phyloP scores from a whole-genome alignment of 2,797 vertebrate species.

The Bucorvus abyssinicus region DNA sequence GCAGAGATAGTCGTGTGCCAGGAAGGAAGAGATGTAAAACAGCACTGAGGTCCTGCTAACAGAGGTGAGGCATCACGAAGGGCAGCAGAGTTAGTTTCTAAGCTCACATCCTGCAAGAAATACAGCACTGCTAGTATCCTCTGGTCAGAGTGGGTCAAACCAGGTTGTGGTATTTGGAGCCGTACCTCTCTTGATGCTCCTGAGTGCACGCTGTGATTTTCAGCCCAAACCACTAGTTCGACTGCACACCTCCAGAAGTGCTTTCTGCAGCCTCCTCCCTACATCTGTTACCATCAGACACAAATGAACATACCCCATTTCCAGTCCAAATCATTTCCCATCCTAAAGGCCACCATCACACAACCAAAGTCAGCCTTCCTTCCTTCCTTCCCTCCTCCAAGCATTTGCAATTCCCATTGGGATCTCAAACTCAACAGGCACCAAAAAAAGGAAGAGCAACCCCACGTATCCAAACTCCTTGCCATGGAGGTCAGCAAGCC shows the following conservation, averaged over 20 bases:
- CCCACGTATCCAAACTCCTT: background rate
- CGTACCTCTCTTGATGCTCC: accelerated
- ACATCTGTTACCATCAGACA: background rate
- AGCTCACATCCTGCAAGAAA: background rate
- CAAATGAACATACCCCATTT: background rate
- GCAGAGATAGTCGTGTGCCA: background rate
- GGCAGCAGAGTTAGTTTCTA: background rate
- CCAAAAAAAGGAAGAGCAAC: background rate
- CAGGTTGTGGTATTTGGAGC: accelerated
- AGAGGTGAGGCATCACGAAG: accelerated
- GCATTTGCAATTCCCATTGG: background rate
- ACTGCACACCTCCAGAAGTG: background rate
- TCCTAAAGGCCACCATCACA: background rate
- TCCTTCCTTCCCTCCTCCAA: background rate
- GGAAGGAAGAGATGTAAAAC: background rate
- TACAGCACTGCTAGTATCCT: background rate
- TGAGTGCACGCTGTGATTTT: accelerated
- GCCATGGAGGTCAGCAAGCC: background rate
- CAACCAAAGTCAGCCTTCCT: background rate
- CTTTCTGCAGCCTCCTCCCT: background rate
- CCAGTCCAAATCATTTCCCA: background rate
- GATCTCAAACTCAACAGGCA: background rate
- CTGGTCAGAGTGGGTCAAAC: background rate
- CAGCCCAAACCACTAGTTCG: background rate
- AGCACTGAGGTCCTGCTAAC: background rate